Evolutionary conservation across 2,797 vertebrate species (phyloP).

Genomic region (Alosa sapidissima): DNA sequence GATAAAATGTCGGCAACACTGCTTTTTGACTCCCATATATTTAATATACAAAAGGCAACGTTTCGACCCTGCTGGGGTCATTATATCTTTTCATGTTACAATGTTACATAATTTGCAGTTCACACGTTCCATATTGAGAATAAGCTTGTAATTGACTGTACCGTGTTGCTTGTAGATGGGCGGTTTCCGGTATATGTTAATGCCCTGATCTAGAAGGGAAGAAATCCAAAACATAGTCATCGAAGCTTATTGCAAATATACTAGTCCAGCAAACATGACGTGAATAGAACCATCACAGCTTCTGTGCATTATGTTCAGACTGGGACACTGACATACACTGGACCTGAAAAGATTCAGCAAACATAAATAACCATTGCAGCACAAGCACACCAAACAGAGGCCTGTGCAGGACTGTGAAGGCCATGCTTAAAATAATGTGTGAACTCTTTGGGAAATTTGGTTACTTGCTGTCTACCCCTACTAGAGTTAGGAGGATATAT

Average conservation of each 20-base stretch:
- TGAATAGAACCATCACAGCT: background rate
- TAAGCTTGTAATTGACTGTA: conserved; percentile 59
- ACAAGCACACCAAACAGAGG: background rate
- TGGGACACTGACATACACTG: background rate
- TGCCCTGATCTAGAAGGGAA: conserved; percentile 85
- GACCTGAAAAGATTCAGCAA: background rate
- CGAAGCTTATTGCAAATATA: background rate
- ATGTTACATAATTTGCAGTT: background rate
- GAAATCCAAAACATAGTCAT: conserved; percentile 37
- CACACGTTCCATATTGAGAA: background rate
- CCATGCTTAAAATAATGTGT: background rate
- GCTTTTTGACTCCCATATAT: no score
- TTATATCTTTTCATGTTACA: no score
- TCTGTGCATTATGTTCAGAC: background rate
- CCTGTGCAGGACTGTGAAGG: background rate
- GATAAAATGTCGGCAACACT: no score
- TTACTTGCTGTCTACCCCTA: no score
- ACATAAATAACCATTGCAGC: background rate
- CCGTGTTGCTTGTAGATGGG: conserved; percentile 95
- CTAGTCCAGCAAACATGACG: background rate
- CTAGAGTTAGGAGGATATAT: no score
- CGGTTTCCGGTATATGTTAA: conserved; percentile 92
- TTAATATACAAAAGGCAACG: no score
- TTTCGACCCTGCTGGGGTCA: no score
- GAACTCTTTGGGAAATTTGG: no score